phyloP scores from a whole-genome alignment of 1,140 invertebrate species.

The Drosophila teissieri region DNA sequence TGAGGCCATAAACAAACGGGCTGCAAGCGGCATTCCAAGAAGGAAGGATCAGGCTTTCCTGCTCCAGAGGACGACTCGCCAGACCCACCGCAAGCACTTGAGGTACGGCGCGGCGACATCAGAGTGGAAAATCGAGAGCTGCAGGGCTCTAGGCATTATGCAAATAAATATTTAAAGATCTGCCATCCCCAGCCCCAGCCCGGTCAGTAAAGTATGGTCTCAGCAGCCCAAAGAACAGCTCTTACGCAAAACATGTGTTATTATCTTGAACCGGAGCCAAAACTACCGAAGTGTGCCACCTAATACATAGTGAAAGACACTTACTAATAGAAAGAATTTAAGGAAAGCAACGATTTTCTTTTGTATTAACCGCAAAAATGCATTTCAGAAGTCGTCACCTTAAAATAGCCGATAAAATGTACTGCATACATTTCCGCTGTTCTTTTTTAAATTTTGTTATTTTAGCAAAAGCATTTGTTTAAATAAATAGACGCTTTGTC shows the following conservation, averaged over 20 bases:
- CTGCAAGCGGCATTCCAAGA: constrained; percentile 60
- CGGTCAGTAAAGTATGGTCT: background rate
- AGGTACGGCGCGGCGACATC: constrained; percentile 58
- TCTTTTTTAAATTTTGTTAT: too few relatives aligned
- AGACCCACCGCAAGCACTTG: constrained; percentile 60
- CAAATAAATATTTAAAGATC: constrained; percentile 79
- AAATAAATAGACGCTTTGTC: too few relatives aligned
- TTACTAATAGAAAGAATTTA: too few relatives aligned
- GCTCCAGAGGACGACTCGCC: constrained; percentile 1
- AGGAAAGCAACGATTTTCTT: too few relatives aligned
- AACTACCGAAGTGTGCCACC: too few relatives aligned
- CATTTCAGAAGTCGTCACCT: too few relatives aligned
- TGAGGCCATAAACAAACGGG: constrained; percentile 30
- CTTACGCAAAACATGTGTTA: background rate
- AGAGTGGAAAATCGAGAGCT: constrained; percentile 53
- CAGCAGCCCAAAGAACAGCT: background rate
- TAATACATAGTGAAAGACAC: too few relatives aligned
- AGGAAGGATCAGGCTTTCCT: background rate
- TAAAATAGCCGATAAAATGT: too few relatives aligned
- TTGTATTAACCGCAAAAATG: too few relatives aligned
- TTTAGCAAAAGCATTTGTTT: too few relatives aligned
- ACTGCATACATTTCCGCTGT: too few relatives aligned
- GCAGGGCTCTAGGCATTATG: constrained; percentile 63
- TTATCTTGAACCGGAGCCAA: background rate
- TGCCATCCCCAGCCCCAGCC: too few relatives aligned